A percentile compares a stretch with the other conserved stretches of the same genome.
Evolutionary conservation across 2,888 invertebrate species (phyloP).

Genomic region (Metopia argyrocephala): DNA sequence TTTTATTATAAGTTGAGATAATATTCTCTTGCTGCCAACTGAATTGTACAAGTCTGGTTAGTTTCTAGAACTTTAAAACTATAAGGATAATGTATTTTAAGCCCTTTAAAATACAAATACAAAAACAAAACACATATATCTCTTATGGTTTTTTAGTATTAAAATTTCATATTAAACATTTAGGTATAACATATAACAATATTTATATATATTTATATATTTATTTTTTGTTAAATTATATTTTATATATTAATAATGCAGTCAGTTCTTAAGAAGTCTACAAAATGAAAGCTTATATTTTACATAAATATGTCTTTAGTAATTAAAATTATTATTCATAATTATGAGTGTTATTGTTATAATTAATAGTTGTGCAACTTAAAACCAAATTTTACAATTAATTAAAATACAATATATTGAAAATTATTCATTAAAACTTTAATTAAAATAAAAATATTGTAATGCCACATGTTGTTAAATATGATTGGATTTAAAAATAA

Average conservation of each 20-base stretch:
- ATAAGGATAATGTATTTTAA: conserved; percentile 2
- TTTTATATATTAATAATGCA: neutral
- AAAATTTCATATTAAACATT: conserved; percentile 40
- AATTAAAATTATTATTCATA: conserved; percentile 30
- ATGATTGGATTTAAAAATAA: neutral
- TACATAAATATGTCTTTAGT: neutral
- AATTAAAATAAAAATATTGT: neutral
- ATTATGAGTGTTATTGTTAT: conserved; percentile 40
- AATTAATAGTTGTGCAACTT: conserved; percentile 33
- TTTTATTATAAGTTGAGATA: conserved; percentile 36
- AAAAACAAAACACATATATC: too few species aligned
- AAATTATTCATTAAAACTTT: neutral
- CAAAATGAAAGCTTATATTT: neutral
- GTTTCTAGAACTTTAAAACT: conserved; percentile 47
- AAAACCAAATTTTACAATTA: neutral
- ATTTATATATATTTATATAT: conserved; percentile 27
- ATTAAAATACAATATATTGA: neutral
- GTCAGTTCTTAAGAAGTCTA: neutral
- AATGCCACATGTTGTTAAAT: neutral
- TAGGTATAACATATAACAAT: conserved; percentile 45
- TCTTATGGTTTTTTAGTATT: too few species aligned
- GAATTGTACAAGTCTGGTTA: conserved; percentile 48
- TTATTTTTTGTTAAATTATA: conserved; percentile 42
- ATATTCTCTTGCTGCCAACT: conserved; percentile 31
- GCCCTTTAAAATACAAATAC: too few species aligned